These are phyloP conservation scores for Lophotriccus pileatus DNA, from an alignment of 2,797 vertebrate genomes.

Conservation along the genomic window DNA sequence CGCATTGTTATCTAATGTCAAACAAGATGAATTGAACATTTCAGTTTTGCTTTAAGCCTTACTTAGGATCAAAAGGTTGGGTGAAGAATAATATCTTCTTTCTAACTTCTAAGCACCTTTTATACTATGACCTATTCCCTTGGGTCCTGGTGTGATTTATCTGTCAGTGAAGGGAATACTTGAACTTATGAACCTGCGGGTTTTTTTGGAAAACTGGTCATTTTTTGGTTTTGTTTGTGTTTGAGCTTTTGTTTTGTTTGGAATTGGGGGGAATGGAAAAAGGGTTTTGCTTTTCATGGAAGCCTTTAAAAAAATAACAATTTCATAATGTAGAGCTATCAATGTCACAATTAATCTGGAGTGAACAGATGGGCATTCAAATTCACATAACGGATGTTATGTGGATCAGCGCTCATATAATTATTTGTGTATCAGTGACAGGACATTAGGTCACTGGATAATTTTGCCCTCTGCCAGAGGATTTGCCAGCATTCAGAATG, in stretches of 20 bases:
- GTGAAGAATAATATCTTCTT: not conserved
- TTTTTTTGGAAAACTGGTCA: not conserved
- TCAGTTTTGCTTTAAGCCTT: not conserved
- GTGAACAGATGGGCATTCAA: slow-evolving; percentile 64
- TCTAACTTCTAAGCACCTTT: not conserved
- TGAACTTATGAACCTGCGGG: not conserved
- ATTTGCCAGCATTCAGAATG: slow-evolving; percentile 3
- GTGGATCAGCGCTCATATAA: slow-evolving; percentile 53
- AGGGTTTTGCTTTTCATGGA: not conserved
- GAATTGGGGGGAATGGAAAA: not conserved
- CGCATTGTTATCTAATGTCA: not conserved
- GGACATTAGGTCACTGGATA: slow-evolving; percentile 57
- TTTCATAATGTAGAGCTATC: slow-evolving; percentile 17
- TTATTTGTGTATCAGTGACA: slow-evolving; percentile 50
- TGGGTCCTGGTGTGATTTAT: not conserved
- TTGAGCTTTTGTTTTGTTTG: not conserved
- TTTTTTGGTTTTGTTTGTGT: not conserved
- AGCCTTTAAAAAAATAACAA: not conserved
- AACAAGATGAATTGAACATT: not conserved
- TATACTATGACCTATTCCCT: not conserved
- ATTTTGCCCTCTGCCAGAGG: slow-evolving; percentile 24
- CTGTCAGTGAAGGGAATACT: not conserved
- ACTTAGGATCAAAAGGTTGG: not conserved
- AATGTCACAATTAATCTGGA: slow-evolving; percentile 48
- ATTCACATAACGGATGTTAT: slow-evolving; percentile 51